Base-by-base conservation (phyloP, 2,888 invertebrate species). In the Aricia artaxerxes region DNA sequence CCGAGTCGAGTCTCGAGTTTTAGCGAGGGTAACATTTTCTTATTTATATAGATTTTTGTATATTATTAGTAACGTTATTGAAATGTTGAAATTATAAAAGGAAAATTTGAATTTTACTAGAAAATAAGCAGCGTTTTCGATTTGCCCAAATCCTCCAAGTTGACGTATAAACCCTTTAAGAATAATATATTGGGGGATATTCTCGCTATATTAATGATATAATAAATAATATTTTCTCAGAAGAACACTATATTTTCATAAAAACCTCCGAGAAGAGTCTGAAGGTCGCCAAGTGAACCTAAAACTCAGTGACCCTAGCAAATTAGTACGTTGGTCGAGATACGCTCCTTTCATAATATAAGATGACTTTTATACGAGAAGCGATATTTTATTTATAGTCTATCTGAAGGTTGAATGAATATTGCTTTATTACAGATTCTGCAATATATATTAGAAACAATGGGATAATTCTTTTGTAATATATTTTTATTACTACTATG, bases 261-360 rank as follows among this genome's bases (percentile, higher is more conserved):
- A 76, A 76, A 76, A 57, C 13, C 35, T 16, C 53, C 24, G 31
- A 76, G 31, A 76, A 4, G 57, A 53, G 76, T 76, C 76, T 53
- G 57, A 76, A 44, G 44, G 75, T 75, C 49, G 24, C 49, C 75
- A 76, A 75, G 75, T 79, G 61, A 85, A 85, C 85, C 82, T 83
- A 83, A 83, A 82, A 82, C 82, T 83, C 82, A 82, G 83, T 83
- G 84, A 84, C 84, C 85, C 57, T 83, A 82, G 81, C 81, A 81
- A 82, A 80, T 81, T 82, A 82, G 80, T 84, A 57, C 53, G 16
- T 75, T 75, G 49, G 49, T 4, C 44, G 49, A 75, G 44, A 83
- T 38, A 13, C 80, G 76, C 64, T 72, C 53, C 77, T 61, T 31
- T 53, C 69, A 31, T 77, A 72, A 77, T 35, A 40, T 64, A 49